A percentile compares a stretch with the other conserved stretches of the same genome.
phyloP scores from a whole-genome alignment of 2,797 vertebrate genomes.

The Podargus strigoides region DNA sequence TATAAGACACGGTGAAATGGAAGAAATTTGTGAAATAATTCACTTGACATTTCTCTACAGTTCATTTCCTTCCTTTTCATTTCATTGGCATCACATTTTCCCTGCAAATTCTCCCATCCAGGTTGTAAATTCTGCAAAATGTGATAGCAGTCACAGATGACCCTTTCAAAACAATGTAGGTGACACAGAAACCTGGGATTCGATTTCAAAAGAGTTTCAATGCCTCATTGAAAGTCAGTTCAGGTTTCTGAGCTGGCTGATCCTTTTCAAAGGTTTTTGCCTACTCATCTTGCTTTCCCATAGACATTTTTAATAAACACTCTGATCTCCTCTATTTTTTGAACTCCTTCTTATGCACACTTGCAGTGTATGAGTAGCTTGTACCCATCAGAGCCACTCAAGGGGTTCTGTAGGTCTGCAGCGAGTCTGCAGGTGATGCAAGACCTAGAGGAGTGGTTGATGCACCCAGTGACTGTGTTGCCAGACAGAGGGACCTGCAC shows the following conservation, averaged over 20 bases:
- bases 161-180: not conserved
- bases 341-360: not conserved
- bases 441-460: not conserved
- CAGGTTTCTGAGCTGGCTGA: not conserved
- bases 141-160: not conserved
- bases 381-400: not conserved
- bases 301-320: not conserved
- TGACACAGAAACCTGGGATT: not conserved
- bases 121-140: not conserved
- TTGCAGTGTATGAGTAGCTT: not conserved
- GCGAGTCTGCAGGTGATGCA: too few species aligned
- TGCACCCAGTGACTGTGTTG: not conserved
- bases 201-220: not conserved
- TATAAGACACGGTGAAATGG: not conserved
- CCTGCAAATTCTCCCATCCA: not conserved
- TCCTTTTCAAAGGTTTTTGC: not conserved
- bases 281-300: not conserved
- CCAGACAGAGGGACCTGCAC: not conserved
- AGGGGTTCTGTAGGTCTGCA: too few species aligned
- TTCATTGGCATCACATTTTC: not conserved
- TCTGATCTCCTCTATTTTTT: not conserved
- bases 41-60: conserved; percentile 6
- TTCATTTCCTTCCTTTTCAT: not conserved
- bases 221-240: not conserved
- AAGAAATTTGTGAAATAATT: not conserved